Evolutionary conservation across 2,113 vertebrate genomes (phyloP).

Genomic region (Sander lucioperca): DNA sequence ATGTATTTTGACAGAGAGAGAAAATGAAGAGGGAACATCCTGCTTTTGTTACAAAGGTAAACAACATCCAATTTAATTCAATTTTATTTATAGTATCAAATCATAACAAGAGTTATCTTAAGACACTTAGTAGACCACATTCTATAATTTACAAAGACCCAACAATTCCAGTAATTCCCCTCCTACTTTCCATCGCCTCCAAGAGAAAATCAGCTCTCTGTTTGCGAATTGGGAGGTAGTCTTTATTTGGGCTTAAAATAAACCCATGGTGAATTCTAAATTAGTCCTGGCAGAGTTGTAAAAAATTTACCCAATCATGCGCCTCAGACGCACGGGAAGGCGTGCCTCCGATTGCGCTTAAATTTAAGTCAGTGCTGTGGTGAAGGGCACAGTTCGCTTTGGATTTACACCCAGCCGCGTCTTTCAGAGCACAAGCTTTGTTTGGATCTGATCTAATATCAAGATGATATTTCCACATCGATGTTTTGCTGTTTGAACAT

Average conservation of each 20-base stretch:
- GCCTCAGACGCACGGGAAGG: constrained; percentile 69
- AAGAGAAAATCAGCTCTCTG: not conserved
- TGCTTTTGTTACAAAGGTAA: not conserved
- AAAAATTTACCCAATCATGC: constrained; percentile 74
- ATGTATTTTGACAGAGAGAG: not conserved
- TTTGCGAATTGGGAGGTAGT: not conserved
- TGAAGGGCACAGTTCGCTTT: constrained; percentile 29
- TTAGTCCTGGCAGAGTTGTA: constrained; percentile 64
- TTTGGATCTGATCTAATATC: not conserved
- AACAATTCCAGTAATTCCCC: no score
- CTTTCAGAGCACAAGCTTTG: not conserved
- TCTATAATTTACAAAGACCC: no score
- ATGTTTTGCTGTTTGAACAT: not conserved
- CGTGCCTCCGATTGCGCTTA: constrained; percentile 71
- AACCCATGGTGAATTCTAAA: constrained; percentile 34
- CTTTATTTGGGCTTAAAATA: constrained; percentile 35
- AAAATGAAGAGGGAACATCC: not conserved
- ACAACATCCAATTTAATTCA: no score
- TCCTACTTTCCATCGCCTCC: not conserved
- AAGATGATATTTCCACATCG: not conserved
- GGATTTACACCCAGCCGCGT: constrained; percentile 14
- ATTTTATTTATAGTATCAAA: no score
- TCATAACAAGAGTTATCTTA: no score
- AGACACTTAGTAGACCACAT: no score
- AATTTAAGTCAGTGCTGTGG: constrained; percentile 62